A percentile compares a stretch with the other conserved stretches of the same genome.
phyloP scores from a whole-genome alignment of 2,888 invertebrate genomes.

The Xestia c-nigrum region DNA sequence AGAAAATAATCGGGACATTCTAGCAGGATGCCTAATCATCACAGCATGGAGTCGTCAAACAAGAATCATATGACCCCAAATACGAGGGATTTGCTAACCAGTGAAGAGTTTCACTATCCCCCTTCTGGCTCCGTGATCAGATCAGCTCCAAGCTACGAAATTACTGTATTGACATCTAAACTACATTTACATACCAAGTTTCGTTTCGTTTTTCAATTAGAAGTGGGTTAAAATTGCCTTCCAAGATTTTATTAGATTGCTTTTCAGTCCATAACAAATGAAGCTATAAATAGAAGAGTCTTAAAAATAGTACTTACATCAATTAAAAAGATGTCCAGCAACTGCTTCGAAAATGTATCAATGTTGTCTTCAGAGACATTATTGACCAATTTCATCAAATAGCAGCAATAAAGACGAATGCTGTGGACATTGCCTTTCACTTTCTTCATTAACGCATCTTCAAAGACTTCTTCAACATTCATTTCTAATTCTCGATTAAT shows the following conservation, averaged over 20 bases:
- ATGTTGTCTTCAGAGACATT: constrained; percentile 72
- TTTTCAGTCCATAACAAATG: background rate
- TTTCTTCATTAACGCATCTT: constrained; percentile 75
- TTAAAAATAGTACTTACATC: constrained; percentile 74
- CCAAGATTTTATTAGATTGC: background rate
- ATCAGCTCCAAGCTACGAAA: background rate
- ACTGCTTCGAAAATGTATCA: constrained; percentile 69
- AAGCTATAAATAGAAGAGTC: background rate
- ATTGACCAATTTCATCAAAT: constrained; percentile 76
- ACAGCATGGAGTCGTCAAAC: background rate
- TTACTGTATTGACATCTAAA: background rate
- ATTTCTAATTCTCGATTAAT: constrained; percentile 72
- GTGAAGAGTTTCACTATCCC: background rate
- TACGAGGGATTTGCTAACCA: background rate
- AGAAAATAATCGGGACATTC: background rate
- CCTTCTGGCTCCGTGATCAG: background rate
- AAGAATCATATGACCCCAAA: background rate
- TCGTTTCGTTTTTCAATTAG: background rate
- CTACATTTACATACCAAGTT: background rate
- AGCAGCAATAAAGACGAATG: constrained; percentile 82
- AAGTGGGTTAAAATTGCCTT: background rate
- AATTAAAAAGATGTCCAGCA: constrained; percentile 81
- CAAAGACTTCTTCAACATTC: constrained; percentile 73
- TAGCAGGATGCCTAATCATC: background rate
- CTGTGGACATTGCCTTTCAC: constrained; percentile 78